Conservation (phyloP, 2,113 vertebrate genomes). For the Peucedramus taeniatus region DNA sequence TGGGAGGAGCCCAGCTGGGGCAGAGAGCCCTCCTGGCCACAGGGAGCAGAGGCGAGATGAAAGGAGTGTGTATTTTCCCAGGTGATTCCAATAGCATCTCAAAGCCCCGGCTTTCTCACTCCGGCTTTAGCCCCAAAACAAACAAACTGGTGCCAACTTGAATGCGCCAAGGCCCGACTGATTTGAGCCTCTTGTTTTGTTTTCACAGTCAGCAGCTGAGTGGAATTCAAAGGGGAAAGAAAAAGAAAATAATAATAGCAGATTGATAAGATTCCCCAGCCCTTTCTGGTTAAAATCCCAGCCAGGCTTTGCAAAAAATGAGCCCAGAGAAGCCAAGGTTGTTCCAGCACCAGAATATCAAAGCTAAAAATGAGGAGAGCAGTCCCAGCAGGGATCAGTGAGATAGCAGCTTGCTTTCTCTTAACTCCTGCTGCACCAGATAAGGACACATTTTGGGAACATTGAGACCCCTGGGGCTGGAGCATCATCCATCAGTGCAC, state of each 20-base stretch:
- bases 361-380: background rate
- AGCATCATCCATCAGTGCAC: background rate
- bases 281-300: background rate
- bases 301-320: background rate
- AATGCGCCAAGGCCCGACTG: background rate
- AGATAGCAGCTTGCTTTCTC: background rate
- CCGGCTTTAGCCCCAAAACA: slow-evolving; percentile 38
- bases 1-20: slow-evolving; percentile 42
- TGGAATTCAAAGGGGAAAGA: slow-evolving; percentile 23
- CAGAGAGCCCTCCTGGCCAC: background rate
- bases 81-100: slow-evolving; percentile 62
- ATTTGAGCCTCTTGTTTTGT: background rate
- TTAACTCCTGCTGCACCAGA: background rate
- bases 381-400: background rate
- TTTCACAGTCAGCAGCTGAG: slow-evolving; percentile 21
- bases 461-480: background rate
- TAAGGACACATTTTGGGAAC: background rate
- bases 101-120: slow-evolving; percentile 42
- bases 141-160: slow-evolving; percentile 53
- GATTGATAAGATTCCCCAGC: slow-evolving; percentile 24
- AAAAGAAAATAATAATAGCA: slow-evolving; percentile 38
- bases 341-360: background rate
- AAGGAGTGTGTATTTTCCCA: slow-evolving; percentile 65
- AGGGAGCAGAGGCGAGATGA: slow-evolving; percentile 15
- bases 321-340: background rate